Base-by-base conservation (phyloP, 2,113 vertebrate species). In the Desmodus rotundus region DNA sequence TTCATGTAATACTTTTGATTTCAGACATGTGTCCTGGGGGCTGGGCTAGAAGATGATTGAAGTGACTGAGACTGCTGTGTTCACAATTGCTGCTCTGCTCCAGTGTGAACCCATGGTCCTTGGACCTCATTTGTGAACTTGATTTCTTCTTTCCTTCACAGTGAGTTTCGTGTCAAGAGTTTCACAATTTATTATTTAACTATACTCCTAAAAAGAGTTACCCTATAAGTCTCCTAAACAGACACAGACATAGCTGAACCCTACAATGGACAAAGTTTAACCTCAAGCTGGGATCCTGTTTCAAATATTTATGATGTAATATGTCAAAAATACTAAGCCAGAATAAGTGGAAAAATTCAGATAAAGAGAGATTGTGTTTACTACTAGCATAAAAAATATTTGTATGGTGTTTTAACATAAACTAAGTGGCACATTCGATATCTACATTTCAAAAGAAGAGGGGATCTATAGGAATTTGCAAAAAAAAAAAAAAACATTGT, bases 61-160 rank as follows among this genome's bases (percentile, higher is more conserved):
- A 91, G 4, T 41, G 7, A 36, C 5, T 13, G 0, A 56, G 1
- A 47, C 2, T 68, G 0, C 0, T 61, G 5, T 24, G 17, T 38
- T 38, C 36, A 61, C 13, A 80, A 52, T 83, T 22, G 50, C 11
- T 33, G 36, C 15, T 45, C 82, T 33, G 1, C 36, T 45, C 26
- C 20, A 7, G 50, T 70, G 7, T 3, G 36, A 68, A 28, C 24
- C 15, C 11, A 41, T 28, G 2, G 61, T 61, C 43, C 10, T 94
- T 85, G 14, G 15, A n/a, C 43, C 72, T 63, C 11, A 10, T 5
- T 61, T 74, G 5, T 76, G 36, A 58, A 83, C 33, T 56, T 82
- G 24, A 56, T 68, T 17, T 33, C 19, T 63, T 58, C 38, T 58
- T 74, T 67, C 28, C 41, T 33, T 92, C 24, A 73, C 14, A 33